Evolutionary conservation across 1,140 invertebrate species (phyloP), one percentile per base, ranked within the genome.

Genomic region (Metopolophium dirhodum): DNA sequence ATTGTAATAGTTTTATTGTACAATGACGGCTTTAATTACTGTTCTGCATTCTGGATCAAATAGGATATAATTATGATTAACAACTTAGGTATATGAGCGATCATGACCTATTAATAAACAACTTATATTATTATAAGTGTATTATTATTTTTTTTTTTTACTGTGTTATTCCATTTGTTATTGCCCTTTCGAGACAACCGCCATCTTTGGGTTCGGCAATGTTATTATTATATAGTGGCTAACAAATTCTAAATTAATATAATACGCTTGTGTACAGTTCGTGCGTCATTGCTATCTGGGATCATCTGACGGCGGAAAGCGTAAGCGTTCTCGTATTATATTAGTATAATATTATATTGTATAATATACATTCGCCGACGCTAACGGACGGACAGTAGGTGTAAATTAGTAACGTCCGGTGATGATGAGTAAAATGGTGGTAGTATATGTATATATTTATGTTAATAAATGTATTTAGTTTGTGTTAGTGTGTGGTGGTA

Each of bases 331-430:
- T 89, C 88, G 88, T 57, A 54, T 37, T 88, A 47, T 41, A 37
- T 51, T 37, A 87, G 45, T 87, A 87, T 47, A 86, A 45, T 86
- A 86, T 47, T 23, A 45, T 47, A 88, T 51, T 35, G 22, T 89
- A 87, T 87, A 49, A 57, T 26, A 89, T 35, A 54, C 35, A 54
- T 54, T 30, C 68, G 41, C 91, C 9, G n/a, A 47, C 30, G 18
- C 91, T 22, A 23, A 82, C 90, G 8, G 68, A 91, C 68, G 37
- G 91, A 90, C 82, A 85, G 82, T 85, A 51, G 91, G 77, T 93
- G 91, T 93, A 93, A 93, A 93, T 93, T 93, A 93, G 91, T 86
- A 45, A 93, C 91, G 91, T 93, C 91, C 91, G 91, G 91, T 93
- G 68, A 82, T 83, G 89, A 90, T 90, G 37, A 90, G 89, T 51